These are phyloP conservation scores for Danionella cerebrum DNA, from an alignment of 2,113 vertebrate genomes.

Conservation along the genomic window DNA sequence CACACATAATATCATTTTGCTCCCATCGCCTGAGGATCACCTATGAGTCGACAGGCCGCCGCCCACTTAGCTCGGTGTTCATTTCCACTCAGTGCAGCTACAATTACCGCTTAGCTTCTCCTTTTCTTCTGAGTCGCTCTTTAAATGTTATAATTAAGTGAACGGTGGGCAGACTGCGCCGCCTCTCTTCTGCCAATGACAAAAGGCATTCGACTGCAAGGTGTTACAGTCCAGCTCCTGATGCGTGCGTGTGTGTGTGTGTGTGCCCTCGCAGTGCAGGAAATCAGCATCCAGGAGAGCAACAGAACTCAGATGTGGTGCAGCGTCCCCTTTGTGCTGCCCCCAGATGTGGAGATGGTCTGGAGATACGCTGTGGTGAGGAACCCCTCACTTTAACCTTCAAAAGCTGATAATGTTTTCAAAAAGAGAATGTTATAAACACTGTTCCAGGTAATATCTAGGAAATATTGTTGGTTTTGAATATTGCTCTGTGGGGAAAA, in stretches of 20 bases:
- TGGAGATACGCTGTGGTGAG: constrained; percentile 57
- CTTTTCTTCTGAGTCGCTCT: constrained; percentile 48
- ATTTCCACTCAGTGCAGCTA: constrained; percentile 51
- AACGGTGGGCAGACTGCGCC: constrained; percentile 44
- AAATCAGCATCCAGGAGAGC: constrained; percentile 51
- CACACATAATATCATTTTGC: constrained; percentile 55
- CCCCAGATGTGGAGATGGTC: constrained; percentile 44
- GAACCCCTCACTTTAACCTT: not conserved
- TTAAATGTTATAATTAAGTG: constrained; percentile 62
- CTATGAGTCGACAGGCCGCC: constrained; percentile 59
- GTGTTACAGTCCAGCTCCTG: constrained; percentile 28
- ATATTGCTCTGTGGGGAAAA: too few relatives aligned
- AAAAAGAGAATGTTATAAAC: too few relatives aligned
- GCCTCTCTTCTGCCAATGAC: constrained; percentile 4
- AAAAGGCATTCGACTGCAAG: constrained; percentile 20
- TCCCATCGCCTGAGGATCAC: constrained; percentile 47
- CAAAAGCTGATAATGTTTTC: not conserved
- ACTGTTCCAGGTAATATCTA: too few relatives aligned
- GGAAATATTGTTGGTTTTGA: too few relatives aligned
- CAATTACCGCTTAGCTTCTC: constrained; percentile 54
- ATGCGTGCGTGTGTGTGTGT: constrained; percentile 9
- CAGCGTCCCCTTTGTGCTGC: constrained; percentile 51
- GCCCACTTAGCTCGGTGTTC: constrained; percentile 56
- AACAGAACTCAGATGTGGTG: constrained; percentile 52
- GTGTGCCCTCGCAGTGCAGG: constrained; percentile 45